These are phyloP conservation scores for Falco punctatus DNA, from an alignment of 2,113 vertebrate species.

Conservation along the genomic window DNA sequence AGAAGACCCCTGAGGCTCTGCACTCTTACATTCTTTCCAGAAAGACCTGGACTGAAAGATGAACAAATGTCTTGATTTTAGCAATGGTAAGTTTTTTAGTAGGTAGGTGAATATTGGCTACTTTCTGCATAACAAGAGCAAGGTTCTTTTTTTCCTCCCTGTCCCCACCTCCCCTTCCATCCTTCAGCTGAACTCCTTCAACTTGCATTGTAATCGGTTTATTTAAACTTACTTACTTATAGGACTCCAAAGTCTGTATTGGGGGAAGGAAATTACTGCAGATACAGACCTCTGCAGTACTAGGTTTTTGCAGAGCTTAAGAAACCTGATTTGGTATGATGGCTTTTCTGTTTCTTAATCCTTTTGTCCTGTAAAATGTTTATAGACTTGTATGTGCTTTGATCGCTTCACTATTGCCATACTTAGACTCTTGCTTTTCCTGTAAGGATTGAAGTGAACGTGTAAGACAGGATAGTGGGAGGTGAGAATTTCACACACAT, in stretches of 20 bases:
- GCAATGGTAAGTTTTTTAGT: background rate
- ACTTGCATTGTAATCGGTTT: background rate
- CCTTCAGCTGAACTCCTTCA: background rate
- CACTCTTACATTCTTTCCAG: background rate
- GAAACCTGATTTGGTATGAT: background rate
- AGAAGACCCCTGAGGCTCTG: background rate
- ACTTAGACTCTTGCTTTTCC: conserved; percentile 44
- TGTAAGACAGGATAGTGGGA: conserved; percentile 62
- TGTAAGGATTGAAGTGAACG: background rate
- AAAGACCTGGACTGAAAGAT: background rate
- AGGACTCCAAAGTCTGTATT: background rate
- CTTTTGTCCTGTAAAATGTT: background rate
- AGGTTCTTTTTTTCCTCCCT: background rate
- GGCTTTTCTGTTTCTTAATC: background rate
- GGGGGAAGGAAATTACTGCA: background rate
- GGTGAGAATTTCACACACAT: conserved; percentile 41
- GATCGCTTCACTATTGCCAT: background rate
- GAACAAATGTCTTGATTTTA: background rate
- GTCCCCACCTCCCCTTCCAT: rapidly evolving
- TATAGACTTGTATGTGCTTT: background rate
- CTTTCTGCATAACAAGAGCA: background rate
- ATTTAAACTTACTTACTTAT: background rate
- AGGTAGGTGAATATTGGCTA: background rate
- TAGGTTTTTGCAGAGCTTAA: background rate
- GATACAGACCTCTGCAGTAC: background rate